Base-by-base conservation (phyloP, 2,888 invertebrate species). In the Cinara cedri region DNA sequence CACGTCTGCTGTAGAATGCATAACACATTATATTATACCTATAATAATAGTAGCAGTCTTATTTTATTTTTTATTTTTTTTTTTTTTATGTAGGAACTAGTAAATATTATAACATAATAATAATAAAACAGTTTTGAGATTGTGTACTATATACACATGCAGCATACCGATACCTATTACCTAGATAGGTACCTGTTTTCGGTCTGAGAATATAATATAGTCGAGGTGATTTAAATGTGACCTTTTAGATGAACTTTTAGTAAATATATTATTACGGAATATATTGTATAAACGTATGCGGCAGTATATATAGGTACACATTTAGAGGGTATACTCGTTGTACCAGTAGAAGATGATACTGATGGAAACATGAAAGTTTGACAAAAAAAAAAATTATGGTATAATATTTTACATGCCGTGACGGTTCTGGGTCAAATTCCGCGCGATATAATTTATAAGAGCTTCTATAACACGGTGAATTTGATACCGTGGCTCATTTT, bases 341-440 rank as follows among this genome's bases (percentile, higher is more conserved):
- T 26, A 13, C 65, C 46, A 14, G 24, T 24, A 66, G 10, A 46
- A 66, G 46, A 24, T 46, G 65, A 66, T 49, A 46, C 46, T 46
- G 16, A 49, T 46, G 46, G 46, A 66, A 63, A 66, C 24, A 46
- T 46, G 44, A 49, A 66, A 46, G 46, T 66, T 65, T 66, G 65
- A 66, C 46, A 46, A 49, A 21, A 46, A 42, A 55, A 70, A 42
- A 55, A 55, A 71, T 71, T 70, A 34, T 6, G 6, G 21, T 6
- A 21, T 44, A 42, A 71, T 71, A 54, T 70, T 21, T 71, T 55
- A 71, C 42, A 34, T 6, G 34, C 21, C 44, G 9, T 55, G 71
- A 21, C 16, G 51, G 14, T 63, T 63, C 42, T 42, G 6, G 42
- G 21, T 55, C 51, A 19, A 68, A 51, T 51, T 34, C 6, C 26